phyloP scores from a whole-genome alignment of 2,888 invertebrate species.

The Synanthedon tipuliformis region DNA sequence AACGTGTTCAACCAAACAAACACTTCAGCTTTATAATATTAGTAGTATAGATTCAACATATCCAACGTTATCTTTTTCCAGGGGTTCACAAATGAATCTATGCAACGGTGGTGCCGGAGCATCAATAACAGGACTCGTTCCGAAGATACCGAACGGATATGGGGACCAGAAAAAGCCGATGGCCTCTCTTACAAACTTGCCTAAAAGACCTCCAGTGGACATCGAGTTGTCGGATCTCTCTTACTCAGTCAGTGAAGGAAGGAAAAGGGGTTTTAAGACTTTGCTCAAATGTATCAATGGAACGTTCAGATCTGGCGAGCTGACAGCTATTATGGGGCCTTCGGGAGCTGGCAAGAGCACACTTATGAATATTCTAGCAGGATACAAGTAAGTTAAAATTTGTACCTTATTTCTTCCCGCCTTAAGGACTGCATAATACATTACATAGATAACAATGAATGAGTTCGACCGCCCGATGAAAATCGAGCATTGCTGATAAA shows the following conservation, averaged over 20 bases:
- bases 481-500: too few relatives aligned
- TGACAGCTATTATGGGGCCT: conserved; percentile 97
- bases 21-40: too few relatives aligned
- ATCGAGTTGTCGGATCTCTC: conserved; percentile 89
- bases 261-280: conserved; percentile 84
- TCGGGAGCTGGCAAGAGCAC: conserved; percentile 85
- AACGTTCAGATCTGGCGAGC: conserved; percentile 88
- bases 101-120: conserved; percentile 75
- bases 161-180: conserved; percentile 80
- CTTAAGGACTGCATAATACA: too few relatives aligned
- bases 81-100: conserved; percentile 78
- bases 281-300: conserved; percentile 91
- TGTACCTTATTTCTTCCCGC: too few relatives aligned
- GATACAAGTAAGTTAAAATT: conserved; percentile 78
- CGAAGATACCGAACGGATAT: conserved; percentile 80
- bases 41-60: too few relatives aligned
- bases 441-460: too few relatives aligned
- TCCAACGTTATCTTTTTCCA: conserved; percentile 40
- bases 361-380: conserved; percentile 88
- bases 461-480: too few relatives aligned
- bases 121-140: conserved; percentile 64
- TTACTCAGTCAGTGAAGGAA: conserved; percentile 89
- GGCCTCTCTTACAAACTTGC: conserved; percentile 82
- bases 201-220: conserved; percentile 89
- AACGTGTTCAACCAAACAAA: too few relatives aligned